Base-by-base conservation (phyloP, 2,888 invertebrate species). In the Sipha maydis region DNA sequence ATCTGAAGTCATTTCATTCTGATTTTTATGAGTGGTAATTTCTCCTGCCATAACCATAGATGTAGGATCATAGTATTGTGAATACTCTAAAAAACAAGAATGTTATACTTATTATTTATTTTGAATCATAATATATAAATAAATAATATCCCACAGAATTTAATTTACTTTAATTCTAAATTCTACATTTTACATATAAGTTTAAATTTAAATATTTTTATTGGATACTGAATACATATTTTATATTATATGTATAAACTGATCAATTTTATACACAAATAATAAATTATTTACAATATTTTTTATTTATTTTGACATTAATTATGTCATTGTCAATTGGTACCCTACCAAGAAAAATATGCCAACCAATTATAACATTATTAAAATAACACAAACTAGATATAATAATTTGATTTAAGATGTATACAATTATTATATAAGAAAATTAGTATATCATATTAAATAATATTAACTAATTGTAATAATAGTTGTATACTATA, bases 1-100 rank as follows among this genome's bases (percentile, higher is more conserved):
- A 48, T 88, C 88, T 48, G 88, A 75, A 56, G 82, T 88, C 75
- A 88, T 88, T 88, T 88, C 88, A 82, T 75, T 88, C 17, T 38
- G 80, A 73, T 75, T 88, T 67, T 67, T 82, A 67, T 88, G 31
- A 61, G 3, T 76, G 28, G 28, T 48, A 41, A 48, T 67, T 41
- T 82, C 88, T 82, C 61, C 88, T n/a, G 71, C 8, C 21, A 80
- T 38, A 67, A 31, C 61, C 75, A 82, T 88, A 34, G 88, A 82
- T 48, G 75, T 61, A 48, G 88, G 88, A 80, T 82, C 82, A 82
- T 67, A 76, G 41, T 82, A 88, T 61, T 82, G 73, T 76, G 75
- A 28, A 31, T 73, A 48, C 34, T 88, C 88, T 88, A 88, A 82
- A 82, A 48, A 82, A 48, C 14, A 25, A 82, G 14, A 25, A 41